Evolutionary conservation across 1,140 invertebrate genomes (phyloP), one percentile per base, ranked within the genome.

Genomic region (Luehdorfia chinensis): DNA sequence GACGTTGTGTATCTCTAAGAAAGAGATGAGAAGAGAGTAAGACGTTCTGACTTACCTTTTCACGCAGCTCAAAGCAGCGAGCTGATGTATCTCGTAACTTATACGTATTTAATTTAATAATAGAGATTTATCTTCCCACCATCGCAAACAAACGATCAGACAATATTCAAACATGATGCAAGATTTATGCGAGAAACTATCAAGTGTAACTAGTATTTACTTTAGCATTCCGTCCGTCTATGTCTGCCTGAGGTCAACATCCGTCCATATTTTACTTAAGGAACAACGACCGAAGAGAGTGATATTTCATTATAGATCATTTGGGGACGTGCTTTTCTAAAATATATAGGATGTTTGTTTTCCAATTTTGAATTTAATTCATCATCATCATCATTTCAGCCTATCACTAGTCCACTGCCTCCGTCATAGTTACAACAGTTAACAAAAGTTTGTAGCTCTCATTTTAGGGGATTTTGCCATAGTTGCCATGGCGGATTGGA

Each of bases 221-320:
- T 30, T 27, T 28, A 16, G 39, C 39, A 43, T 43, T 43, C 39
- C 47, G 34, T 41, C 12, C 12, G 34, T 50, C n/a, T n/a, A 27
- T 33, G 39, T 37, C 34, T 5, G 33, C 13, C 2, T 15, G 32
- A 31, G 54, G 50, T 49, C 36, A 56, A 37, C 37, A 47, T 30
- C 31, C 45, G 31, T 28, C 39, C 54, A 56, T 56, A 56, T 56
- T 47, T 56, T 33, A 56, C 28, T 30, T 19, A 44, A 18, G 37
- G 37, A 21, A 56, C 44, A 50, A 43, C 45, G 34, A 30, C 31
- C 39, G 14, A 43, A 43, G 39, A 43, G 39, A 43, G 51, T 36
- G 55, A 65, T 65, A 65, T 65, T 65, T 65, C 62, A 61, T 65
- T 65, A 61, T 60, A 61, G 51, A 65, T 61, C 62, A 65, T 61